Conservation (phyloP, 2,797 vertebrate species). For the Eleutherodactylus coqui region DNA sequence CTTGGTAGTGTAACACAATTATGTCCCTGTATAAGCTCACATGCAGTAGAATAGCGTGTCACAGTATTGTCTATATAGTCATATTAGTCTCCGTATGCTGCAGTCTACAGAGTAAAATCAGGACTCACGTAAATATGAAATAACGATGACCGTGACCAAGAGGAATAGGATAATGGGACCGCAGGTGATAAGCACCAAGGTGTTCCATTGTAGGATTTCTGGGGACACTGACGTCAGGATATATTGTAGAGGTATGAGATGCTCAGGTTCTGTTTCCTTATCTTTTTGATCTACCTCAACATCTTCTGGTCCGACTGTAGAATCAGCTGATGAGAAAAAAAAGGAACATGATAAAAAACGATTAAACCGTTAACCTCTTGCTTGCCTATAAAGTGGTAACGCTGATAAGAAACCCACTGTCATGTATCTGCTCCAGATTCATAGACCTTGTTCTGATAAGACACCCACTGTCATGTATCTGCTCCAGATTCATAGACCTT, state of each 20-base stretch:
- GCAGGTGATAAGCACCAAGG: neutral
- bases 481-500: no score
- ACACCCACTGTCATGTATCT: no score
- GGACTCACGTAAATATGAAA: slow-evolving; percentile 31
- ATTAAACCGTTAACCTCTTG: neutral
- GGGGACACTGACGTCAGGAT: slow-evolving; percentile 32
- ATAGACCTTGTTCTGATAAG: no score
- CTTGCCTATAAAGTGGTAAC: neutral
- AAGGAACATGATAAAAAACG: neutral
- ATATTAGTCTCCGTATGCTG: neutral
- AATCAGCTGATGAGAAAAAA: neutral
- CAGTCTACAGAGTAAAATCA: neutral
- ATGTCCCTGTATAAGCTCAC: neutral
- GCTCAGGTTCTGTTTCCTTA: neutral
- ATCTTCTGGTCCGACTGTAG: neutral
- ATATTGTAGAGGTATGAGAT: slow-evolving; percentile 12
- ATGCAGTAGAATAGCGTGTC: neutral
- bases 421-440: neutral
- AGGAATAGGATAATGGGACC: slow-evolving; percentile 4
- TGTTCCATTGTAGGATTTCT: neutral
- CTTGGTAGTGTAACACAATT: neutral
- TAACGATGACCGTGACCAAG: neutral
- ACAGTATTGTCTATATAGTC: neutral
- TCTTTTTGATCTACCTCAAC: neutral
- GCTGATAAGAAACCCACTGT: neutral